Percentiles rank a stretch among this genome's conserved stretches.
Evolutionary conservation across 2,113 vertebrate species (phyloP).

Genomic region (Lepidothrix coronata): DNA sequence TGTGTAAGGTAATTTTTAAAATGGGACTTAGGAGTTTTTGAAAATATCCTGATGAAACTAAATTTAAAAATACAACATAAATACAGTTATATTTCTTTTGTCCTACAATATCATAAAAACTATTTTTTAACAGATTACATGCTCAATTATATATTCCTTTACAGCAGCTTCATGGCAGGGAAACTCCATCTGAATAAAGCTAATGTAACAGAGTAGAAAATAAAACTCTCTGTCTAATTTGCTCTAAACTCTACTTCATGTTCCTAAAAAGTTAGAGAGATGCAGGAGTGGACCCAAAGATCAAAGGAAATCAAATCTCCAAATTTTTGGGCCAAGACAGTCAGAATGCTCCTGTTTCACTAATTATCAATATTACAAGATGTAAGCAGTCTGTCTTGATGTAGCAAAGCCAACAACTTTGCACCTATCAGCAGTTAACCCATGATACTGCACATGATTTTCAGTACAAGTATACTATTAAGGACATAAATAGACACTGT

Average conservation of each 20-base stretch:
- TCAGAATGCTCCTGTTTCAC: neutral
- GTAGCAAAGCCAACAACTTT: neutral
- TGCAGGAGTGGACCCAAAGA: neutral
- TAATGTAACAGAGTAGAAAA: slow-evolving; percentile 16
- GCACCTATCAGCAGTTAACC: neutral
- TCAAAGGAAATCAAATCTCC: neutral
- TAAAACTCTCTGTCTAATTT: neutral
- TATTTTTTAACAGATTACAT: neutral
- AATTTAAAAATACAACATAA: neutral
- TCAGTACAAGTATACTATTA: neutral
- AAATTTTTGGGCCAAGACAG: neutral
- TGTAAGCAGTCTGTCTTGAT: neutral
- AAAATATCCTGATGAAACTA: neutral
- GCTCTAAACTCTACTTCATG: neutral
- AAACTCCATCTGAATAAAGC: neutral
- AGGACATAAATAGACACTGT: neutral
- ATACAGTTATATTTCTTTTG: neutral
- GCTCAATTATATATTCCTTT: neutral
- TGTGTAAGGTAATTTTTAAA: neutral
- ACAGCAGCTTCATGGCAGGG: neutral
- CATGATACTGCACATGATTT: neutral
- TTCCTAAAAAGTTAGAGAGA: neutral
- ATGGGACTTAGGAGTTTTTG: neutral
- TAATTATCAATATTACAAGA: neutral
- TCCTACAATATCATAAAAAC: neutral